phyloP scores from a whole-genome alignment of 2,113 vertebrate genomes.

The Butorides virescens region DNA sequence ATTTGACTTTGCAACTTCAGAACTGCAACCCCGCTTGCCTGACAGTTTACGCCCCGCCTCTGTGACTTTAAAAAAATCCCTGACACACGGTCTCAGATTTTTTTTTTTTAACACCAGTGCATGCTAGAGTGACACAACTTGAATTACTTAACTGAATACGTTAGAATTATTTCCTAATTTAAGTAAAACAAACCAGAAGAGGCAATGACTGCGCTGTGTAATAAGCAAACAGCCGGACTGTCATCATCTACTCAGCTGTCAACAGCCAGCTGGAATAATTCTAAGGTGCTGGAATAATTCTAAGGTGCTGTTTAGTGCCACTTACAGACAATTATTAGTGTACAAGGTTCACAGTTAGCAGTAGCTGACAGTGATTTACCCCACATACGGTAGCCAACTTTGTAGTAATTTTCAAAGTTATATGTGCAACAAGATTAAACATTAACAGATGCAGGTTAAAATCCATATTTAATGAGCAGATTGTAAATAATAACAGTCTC shows the following conservation, averaged over 20 bases:
- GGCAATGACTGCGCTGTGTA: neutral
- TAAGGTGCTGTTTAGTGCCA: neutral
- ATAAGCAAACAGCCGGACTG: neutral
- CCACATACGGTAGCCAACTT: neutral
- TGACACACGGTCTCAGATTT: neutral
- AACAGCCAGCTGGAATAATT: neutral
- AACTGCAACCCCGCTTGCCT: neutral
- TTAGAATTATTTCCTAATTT: neutral
- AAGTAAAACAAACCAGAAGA: neutral
- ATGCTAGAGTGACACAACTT: neutral
- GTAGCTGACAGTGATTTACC: neutral
- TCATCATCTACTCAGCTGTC: neutral
- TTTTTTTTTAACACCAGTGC: neutral
- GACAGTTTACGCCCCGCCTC: neutral
- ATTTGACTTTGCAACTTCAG: neutral
- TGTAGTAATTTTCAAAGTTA: neutral
- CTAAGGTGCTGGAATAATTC: neutral
- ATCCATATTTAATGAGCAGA: slow-evolving; percentile 7
- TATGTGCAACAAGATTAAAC: neutral
- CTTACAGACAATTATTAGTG: neutral
- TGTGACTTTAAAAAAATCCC: neutral
- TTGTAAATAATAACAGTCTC: neutral
- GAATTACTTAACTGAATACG: neutral
- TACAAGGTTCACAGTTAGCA: neutral
- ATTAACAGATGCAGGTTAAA: slow-evolving; percentile 43